Conservation (phyloP, 2,888 invertebrate genomes). For the Pandemis heparana region DNA sequence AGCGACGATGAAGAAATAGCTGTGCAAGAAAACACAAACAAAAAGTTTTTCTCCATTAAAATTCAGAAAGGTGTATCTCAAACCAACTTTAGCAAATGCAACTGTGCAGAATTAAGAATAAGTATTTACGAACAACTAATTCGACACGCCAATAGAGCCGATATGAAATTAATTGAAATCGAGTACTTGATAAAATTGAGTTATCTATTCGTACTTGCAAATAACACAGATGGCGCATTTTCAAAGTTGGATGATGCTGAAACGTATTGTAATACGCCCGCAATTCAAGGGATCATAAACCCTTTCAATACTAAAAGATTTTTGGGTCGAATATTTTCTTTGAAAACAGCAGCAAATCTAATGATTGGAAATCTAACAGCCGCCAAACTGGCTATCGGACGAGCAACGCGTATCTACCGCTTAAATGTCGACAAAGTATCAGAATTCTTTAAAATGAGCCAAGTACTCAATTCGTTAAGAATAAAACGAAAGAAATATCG, state of each 20-base stretch:
- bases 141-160: conserved; percentile 73
- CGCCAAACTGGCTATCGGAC: conserved; percentile 67
- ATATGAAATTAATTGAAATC: conserved; percentile 68
- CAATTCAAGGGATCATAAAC: conserved; percentile 46
- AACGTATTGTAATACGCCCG: conserved; percentile 56
- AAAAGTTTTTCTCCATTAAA: conserved; percentile 58
- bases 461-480: conserved; percentile 54
- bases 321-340: conserved; percentile 69
- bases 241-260: conserved; percentile 69
- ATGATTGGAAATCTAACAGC: conserved; percentile 58
- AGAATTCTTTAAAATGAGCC: conserved; percentile 59
- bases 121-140: conserved; percentile 73
- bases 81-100: conserved; percentile 70
- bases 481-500: conserved; percentile 62
- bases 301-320: conserved; percentile 61
- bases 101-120: conserved; percentile 72
- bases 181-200: conserved; percentile 68
- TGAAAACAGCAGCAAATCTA: conserved; percentile 67
- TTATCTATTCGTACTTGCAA: conserved; percentile 65
- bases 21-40: conserved; percentile 50
- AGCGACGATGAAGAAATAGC: conserved; percentile 61
- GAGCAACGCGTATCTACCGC: conserved; percentile 65
- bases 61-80: conserved; percentile 70
- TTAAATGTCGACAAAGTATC: conserved; percentile 66
- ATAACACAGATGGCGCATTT: conserved; percentile 61